These are phyloP conservation scores for Myotis myotis DNA, from an alignment of 2,797 vertebrate species.

Conservation along the genomic window DNA sequence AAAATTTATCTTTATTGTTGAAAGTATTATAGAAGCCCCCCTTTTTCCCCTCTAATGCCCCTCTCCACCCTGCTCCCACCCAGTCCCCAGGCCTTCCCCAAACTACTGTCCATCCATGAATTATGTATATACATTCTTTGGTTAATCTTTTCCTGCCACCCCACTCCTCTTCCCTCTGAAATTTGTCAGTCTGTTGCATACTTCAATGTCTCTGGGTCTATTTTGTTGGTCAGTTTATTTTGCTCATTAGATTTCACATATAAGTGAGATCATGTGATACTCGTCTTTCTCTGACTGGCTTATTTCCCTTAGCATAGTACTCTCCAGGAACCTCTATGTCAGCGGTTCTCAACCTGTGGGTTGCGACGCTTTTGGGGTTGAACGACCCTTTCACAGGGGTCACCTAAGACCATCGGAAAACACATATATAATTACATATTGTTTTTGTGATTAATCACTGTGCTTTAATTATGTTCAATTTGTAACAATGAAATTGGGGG, in stretches of 20 bases:
- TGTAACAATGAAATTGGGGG: no score
- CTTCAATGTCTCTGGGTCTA: neutral
- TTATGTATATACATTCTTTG: neutral
- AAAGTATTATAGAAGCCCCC: neutral
- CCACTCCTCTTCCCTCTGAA: neutral
- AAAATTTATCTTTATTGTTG: neutral
- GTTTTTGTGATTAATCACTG: no score
- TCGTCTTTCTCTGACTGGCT: neutral
- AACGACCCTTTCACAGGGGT: no score
- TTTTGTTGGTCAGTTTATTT: neutral
- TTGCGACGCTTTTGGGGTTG: no score
- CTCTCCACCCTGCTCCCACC: neutral
- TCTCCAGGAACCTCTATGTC: neutral
- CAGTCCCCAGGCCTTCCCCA: neutral
- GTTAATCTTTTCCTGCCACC: neutral
- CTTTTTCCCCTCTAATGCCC: neutral
- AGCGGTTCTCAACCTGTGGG: no score
- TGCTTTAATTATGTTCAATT: no score
- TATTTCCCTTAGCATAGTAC: neutral
- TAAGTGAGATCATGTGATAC: neutral
- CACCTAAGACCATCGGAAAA: no score
- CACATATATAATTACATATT: no score
- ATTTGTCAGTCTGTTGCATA: neutral
- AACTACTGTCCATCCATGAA: neutral
- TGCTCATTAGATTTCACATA: neutral